Base-by-base conservation (phyloP, 2,888 invertebrate genomes). In the Hirudinaria manillensis region DNA sequence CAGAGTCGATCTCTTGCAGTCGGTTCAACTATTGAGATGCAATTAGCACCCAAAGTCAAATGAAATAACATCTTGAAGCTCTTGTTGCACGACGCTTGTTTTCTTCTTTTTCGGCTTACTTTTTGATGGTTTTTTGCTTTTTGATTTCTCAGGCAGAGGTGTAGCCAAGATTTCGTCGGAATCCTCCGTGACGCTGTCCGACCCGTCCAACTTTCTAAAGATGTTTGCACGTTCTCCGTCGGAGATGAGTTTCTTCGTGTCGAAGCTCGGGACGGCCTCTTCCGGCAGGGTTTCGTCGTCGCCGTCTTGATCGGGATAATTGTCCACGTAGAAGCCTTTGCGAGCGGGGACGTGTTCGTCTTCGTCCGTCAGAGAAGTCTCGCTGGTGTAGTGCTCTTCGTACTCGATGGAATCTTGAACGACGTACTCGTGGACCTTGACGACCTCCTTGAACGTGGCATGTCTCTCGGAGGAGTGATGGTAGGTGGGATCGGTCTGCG, bases 351-450 rank as follows among this genome's bases (percentile, higher is more conserved):
- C 13, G 34, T 24, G n/a, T 65, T 73, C 73, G n/a, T 73, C 73
- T 3, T 73, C 73, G n/a, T 73, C 65, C 7, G 73, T 73, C n/a
- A 73, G 55, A 13, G 73, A 73, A 16, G 73, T 61, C 29, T 73
- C 73, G n/a, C 73, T 73, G 16, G 61, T 73, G 65, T 73, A 73
- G 38, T 61, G 61, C n/a, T 73, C 73, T 34, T 73, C 65, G 13
- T 27, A 4, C 29, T 24, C 56, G 16, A 72, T 51, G 16, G 73
- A 56, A 29, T 73, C 73, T n/a, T 61, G 53, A 32, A 65, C 32
- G 13, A 73, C 55, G n/a, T 73, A 73, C 45, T 73, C 61, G 56
- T 65, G 73, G n/a, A 73, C 73, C 21, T 65, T 73, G 19, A 73
- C 73, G 13, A 73, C 45, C 38, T 73, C 73, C 45, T 61, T 73